Evolutionary conservation across 2,113 vertebrate genomes (phyloP), one percentile per base, ranked within the genome.

Genomic region (Burhinus oedicnemus): DNA sequence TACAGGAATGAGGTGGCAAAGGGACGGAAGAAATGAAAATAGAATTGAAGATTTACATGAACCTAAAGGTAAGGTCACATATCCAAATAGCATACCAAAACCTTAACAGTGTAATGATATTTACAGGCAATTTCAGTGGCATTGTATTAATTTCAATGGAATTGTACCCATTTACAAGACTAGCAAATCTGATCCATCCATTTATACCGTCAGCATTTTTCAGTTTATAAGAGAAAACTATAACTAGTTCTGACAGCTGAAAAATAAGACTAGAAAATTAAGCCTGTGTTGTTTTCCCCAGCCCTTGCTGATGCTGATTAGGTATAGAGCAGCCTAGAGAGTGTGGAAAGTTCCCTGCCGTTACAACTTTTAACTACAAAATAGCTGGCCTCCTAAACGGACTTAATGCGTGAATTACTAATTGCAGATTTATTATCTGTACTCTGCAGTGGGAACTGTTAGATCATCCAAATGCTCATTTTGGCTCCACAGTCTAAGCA

Each of bases 391-490:
- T 74, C 22, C 57, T 65, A 65, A 80, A 88, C 52, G 20, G 58
- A 78, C 30, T 70, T 32, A 83, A 36, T 51, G 45, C 6, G 2
- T 1, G 1, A 94, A 89, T 70, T 84, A n/a, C 81, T 82, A 75
- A 87, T 70, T 78, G 23, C 12, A 66, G 84, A 93, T 93, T 81
- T 93, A 89, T 93, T 89, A 45, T 74, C 68, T 65, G 30, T 74
- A 70, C 60, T 62, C 54, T 57, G 45, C 51, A 70, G 44, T 34
- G 58, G 49, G 34, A 94, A 66, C 27, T 30, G 29, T 77, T 57
- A 93, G 54, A 91, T 87, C 68, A 89, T 90, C 66, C 66, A 75
- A 78, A 93, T 54, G 69, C 21, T 91, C 80, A n/a, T 86, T 94
- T 92, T 74, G 64, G 65, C 68, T 94, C 54, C 40, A 55, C 23